Base-by-base conservation (phyloP, 35 echinoderm and acorn worm genomes). In the Stichopus chloronotus region DNA sequence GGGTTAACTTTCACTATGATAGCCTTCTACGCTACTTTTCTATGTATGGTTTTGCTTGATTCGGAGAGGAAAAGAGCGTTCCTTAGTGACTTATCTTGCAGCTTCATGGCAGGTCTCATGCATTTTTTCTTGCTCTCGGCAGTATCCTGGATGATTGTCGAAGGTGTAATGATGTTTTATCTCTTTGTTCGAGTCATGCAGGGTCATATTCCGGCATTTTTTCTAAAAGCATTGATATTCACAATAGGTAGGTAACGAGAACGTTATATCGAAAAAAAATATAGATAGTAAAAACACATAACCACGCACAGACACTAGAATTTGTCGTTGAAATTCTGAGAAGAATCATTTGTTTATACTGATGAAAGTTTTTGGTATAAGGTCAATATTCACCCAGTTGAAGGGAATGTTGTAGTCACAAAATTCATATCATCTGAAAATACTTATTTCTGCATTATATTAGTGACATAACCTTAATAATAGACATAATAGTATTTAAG, bases 51-150 rank as follows among this genome's bases (percentile, higher is more conserved):
- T 52, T 14, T 91, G 7, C 72, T 91, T 52, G 88, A 91, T 55
- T 76, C 88, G 23, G 88, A 91, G 68, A 55, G 88, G 52, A 52
- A 74, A 4, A 12, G 12, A 8, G 65, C 2, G 10, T 91, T 91
- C 68, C 23, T 91, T 57, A 91, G 59, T 22, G 63, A 91, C 52
- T 5, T 53, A 52, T 5, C 63, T 8, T 91, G 88, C 56, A 60
- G 5, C 53, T 4, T 83, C 5, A 9, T 92, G 69, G 91, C 91
- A 20, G 91, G 10, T 10, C 14, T 61, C 0, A 25, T 92, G 24
- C 91, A 92, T 5, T 92, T 82, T 57, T 80, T 84, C n/a, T 12
- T 83, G 5, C 91, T 92, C 14, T 92, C 91, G 12, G 6, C 79
- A 14, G 13, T 92, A 54, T 12, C 91, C 20, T 88, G 86, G 86